phyloP scores from a whole-genome alignment of 2,797 vertebrate species.

The Oryzias sinensis region DNA sequence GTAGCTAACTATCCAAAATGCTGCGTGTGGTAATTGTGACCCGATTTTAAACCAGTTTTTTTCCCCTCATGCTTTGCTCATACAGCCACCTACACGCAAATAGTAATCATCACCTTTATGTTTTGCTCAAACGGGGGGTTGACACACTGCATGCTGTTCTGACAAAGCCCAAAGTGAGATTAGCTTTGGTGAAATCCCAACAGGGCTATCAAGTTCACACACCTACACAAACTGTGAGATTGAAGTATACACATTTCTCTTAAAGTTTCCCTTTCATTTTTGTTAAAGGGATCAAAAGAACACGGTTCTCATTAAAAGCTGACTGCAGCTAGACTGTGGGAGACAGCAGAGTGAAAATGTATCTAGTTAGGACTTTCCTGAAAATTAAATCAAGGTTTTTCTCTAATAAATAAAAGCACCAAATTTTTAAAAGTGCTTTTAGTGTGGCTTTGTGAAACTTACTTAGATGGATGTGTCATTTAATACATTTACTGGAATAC shows the following conservation, averaged over 20 bases:
- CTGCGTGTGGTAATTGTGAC: slow-evolving; percentile 22
- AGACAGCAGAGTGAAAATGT: slow-evolving; percentile 4
- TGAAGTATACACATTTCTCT: slow-evolving; percentile 17
- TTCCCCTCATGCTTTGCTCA: slow-evolving; percentile 29
- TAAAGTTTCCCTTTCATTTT: slow-evolving; percentile 2
- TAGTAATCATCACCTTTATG: slow-evolving; percentile 40
- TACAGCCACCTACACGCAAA: slow-evolving; percentile 25
- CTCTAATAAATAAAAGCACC: too few relatives aligned
- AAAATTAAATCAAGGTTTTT: too few relatives aligned
- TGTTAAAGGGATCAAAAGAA: slow-evolving; percentile 1
- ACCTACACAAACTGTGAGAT: slow-evolving; percentile 23
- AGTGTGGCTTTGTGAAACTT: too few relatives aligned
- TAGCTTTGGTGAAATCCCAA: slow-evolving; percentile 13
- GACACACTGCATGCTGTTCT: slow-evolving; percentile 31
- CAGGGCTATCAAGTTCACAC: slow-evolving; percentile 11
- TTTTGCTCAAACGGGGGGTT: slow-evolving; percentile 34
- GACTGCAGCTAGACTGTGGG: too few relatives aligned
- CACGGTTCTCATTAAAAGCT: slow-evolving; percentile 10
- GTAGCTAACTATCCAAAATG: slow-evolving; percentile 21
- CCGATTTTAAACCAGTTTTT: slow-evolving; percentile 29
- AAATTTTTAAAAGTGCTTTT: too few relatives aligned
- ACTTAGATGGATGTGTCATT: too few relatives aligned
- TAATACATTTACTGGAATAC: too few relatives aligned
- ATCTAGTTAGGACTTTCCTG: slow-evolving; percentile 2
- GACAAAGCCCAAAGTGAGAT: slow-evolving; percentile 20